Base-by-base conservation (phyloP, 2,888 invertebrate genomes). In the Tolmerus cingulatus region DNA sequence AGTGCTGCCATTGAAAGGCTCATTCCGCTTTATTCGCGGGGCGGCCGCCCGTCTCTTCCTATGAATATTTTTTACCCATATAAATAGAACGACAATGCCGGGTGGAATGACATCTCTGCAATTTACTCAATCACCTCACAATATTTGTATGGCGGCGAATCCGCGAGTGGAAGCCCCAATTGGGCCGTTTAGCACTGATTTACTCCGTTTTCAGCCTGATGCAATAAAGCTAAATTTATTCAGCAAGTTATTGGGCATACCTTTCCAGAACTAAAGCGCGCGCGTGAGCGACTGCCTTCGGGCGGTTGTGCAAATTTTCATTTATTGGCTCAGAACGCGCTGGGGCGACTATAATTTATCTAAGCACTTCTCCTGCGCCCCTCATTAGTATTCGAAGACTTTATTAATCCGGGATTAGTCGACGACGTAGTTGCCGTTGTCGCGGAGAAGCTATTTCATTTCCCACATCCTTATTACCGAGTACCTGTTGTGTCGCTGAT, bases 71-170 rank as follows among this genome's bases (percentile, higher is more conserved):
- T 66, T 23, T 66, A 66, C 19, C 8, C 51, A 51, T 76, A 76
- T 76, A 76, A 76, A 76, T 76, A 76, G 76, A 34, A 76, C 37
- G 34, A 76, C 76, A 76, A 76, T 76, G 40, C 14, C 9, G 76
- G 76, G 76, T 76, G 76, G 76, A 76, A 76, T 76, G 76, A 76
- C 76, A 76, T 76, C 76, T 76, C 40, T 76, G 76, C 76, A 76
- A 34, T 76, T 76, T 34, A 37, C 34, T 76, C 76, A 40, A 76
- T 76, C 76, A 76, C 76, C 37, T 76, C 14, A 76, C 76, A 40
- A 76, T 76, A n/a, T 40, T 76, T 76, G 37, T 76, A 40, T 76
- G 76, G 40, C 23, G 27, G 66, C 66, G 12, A 19, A 27, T 27
- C 27, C 27, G 40, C 40, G 40, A 46, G 43, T 46, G 27, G 66